phyloP scores from a whole-genome alignment of 2,113 vertebrate genomes.

The Meriones unguiculatus region DNA sequence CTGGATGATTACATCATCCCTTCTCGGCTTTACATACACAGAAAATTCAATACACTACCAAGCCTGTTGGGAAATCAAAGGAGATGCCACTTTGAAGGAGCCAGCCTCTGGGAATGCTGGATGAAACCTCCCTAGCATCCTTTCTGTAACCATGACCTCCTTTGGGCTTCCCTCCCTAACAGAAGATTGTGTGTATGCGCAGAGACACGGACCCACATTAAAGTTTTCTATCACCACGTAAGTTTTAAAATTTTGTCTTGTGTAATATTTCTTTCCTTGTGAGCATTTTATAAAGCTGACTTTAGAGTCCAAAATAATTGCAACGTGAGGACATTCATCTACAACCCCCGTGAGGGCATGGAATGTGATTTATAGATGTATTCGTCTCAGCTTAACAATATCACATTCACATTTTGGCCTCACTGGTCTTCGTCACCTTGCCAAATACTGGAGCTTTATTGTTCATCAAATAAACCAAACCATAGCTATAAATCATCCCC shows the following conservation, averaged over 20 bases:
- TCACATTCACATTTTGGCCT: not conserved
- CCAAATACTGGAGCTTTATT: conserved; percentile 40
- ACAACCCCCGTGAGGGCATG: conserved; percentile 43
- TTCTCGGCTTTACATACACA: no score
- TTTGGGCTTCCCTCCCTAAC: fast-evolving
- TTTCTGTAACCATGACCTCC: fast-evolving
- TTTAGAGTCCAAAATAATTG: conserved; percentile 61
- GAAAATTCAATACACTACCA: no score
- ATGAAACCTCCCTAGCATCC: fast-evolving
- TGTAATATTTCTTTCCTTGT: not conserved
- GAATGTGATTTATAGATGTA: conserved; percentile 45
- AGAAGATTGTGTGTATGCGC: not conserved
- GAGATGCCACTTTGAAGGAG: not conserved
- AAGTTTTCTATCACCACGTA: not conserved
- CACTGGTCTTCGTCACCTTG: not conserved
- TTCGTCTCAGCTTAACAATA: conserved; percentile 49
- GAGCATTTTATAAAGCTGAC: conserved; percentile 9
- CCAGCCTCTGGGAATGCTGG: fast-evolving
- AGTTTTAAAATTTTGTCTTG: not conserved
- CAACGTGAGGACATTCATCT: conserved; percentile 39
- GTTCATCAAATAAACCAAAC: conserved; percentile 50
- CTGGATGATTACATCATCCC: fast-evolving
- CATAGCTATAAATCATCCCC: conserved; percentile 5
- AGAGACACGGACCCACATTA: fast-evolving
- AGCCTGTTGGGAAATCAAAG: fast-evolving